Evolutionary conservation across 1,140 invertebrate genomes (phyloP), one percentile per base, ranked within the genome.

Genomic region (Caerostris darwini): DNA sequence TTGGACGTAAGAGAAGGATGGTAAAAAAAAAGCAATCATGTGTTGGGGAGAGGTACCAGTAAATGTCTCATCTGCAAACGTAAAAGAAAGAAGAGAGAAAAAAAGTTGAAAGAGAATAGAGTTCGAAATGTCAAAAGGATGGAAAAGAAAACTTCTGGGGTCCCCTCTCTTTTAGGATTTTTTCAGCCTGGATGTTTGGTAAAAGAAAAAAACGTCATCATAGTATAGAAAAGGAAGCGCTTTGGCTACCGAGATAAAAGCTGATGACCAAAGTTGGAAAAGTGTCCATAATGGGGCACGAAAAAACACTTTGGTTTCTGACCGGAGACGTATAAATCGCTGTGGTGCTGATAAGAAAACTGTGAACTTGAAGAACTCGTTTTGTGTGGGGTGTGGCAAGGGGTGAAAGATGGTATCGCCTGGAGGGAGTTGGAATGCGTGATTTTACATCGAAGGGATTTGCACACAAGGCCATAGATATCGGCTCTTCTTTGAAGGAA

Each of bases 111-210:
- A n/a, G n/a, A 90, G 53, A 71, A 90, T 71, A n/a, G 88, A 61
- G 88, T 90, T 90, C 88, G 61, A 90, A 90, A 90, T 90, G 88
- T 90, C 88, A 90, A 90, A 90, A 53, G 67, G 56, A 90, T 64
- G 88, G n/a, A 71, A 90, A 71, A 19, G 53, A 71, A 71, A 90
- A 71, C 85, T 87, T 90, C 88, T 56, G 88, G 88, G 53, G n/a
- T n/a, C n/a, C n/a, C n/a, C 34, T 59, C 64, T 71, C 67, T 69
- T 90, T 50, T 10, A 90, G 67, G 61, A 57, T n/a, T 54, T 61
- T 61, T 61, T 61, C 59, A 5, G 4, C 59, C 8, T n/a, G n/a
- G n/a, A n/a, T n/a, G n/a, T n/a, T n/a, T n/a, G n/a, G n/a, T n/a
- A n/a, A n/a, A n/a, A n/a, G n/a, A n/a, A n/a, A n/a, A n/a, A n/a